Evolutionary conservation across 1,140 invertebrate species (phyloP).

Genomic region (Atta texana): DNA sequence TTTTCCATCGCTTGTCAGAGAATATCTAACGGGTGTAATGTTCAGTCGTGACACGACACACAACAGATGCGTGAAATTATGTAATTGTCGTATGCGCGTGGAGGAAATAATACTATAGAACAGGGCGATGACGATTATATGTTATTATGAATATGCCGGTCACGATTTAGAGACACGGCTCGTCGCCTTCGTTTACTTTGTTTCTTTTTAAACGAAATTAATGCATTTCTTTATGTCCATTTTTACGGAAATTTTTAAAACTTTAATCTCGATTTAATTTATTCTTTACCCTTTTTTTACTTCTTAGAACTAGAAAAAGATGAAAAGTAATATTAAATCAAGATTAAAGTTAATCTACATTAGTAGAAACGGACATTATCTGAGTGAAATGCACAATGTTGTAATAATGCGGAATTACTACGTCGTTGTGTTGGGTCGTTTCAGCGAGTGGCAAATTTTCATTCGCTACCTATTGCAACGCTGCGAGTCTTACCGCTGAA

Average conservation of each 20-base stretch:
- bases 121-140: conserved; percentile 18
- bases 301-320: no score
- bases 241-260: no score
- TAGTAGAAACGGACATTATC: no score
- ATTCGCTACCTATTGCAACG: background rate
- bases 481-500: conserved; percentile 29
- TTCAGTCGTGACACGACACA: background rate
- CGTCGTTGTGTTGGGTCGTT: background rate
- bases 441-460: conserved; percentile 5
- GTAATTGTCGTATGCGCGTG: conserved; percentile 44
- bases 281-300: no score
- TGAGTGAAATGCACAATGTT: background rate
- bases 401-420: background rate
- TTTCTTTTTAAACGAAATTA: conserved; percentile 34
- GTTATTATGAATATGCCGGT: background rate
- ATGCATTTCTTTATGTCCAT: background rate
- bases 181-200: conserved; percentile 1
- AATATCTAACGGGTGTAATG: background rate
- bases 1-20: background rate
- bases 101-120: background rate
- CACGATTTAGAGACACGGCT: background rate
- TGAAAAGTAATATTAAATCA: no score
- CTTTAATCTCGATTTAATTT: no score
- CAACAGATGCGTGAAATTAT: conserved; percentile 21
- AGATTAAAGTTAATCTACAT: no score